Percentiles rank a stretch among this genome's conserved stretches.
Evolutionary conservation across 2,888 invertebrate genomes (phyloP).

Genomic region (Leptodirus hochenwartii): DNA sequence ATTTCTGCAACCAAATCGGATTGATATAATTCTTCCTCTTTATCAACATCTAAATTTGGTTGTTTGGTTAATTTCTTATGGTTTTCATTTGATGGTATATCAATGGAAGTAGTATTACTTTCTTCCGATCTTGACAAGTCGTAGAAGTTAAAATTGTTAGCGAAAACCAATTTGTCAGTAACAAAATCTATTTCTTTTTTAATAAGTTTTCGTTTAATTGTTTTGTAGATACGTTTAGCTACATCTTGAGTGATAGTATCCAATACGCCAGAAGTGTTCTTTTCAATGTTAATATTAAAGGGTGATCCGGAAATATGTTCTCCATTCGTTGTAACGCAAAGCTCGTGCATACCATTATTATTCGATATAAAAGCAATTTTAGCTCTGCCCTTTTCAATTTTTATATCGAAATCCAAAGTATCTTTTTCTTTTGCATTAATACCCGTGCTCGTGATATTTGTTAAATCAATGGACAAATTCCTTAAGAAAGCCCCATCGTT

Average conservation of each 20-base stretch:
- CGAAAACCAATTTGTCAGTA: too few relatives aligned
- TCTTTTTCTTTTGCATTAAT: conserved; percentile 20
- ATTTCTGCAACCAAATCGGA: too few relatives aligned
- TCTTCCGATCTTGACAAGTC: too few relatives aligned
- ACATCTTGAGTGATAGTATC: conserved; percentile 11
- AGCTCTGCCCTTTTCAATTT: conserved; percentile 30
- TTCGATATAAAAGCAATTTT: conserved; percentile 33
- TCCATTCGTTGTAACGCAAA: conserved; percentile 36
- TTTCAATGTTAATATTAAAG: conserved; percentile 29
- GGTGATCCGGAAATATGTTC: conserved; percentile 40
- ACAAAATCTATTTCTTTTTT: too few relatives aligned
- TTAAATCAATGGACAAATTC: conserved; percentile 13
- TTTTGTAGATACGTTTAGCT: conserved; percentile 10
- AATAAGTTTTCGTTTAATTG: too few relatives aligned
- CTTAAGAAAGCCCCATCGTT: conserved; percentile 13
- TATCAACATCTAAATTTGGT: too few relatives aligned
- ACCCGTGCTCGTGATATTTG: conserved; percentile 22
- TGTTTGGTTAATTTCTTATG: too few relatives aligned
- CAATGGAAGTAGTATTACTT: too few relatives aligned
- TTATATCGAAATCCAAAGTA: conserved; percentile 32
- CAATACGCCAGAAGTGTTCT: conserved; percentile 14
- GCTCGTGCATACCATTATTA: conserved; percentile 35
- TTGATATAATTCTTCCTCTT: too few relatives aligned
- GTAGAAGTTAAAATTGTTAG: too few relatives aligned
- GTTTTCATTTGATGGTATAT: too few relatives aligned